A percentile compares a stretch with the other conserved stretches of the same genome.
Evolutionary conservation across 2,113 vertebrate genomes (phyloP).

Genomic region (Apus apus): DNA sequence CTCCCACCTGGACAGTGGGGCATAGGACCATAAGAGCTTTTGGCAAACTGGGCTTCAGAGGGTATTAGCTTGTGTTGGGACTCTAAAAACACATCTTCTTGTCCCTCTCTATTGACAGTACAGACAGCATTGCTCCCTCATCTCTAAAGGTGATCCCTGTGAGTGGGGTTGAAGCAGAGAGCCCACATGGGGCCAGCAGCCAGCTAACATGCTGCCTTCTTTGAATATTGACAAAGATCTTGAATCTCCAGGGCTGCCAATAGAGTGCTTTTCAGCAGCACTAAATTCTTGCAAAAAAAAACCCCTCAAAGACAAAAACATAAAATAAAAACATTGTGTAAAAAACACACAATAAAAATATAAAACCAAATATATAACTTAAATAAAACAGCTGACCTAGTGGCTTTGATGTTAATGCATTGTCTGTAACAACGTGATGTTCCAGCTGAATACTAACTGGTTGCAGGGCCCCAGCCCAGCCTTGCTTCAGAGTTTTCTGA

Average conservation of each 20-base stretch:
- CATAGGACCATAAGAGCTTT: neutral
- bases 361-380: conserved; percentile 60
- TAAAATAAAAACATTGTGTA: conserved; percentile 52
- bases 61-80: neutral
- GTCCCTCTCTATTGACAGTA: neutral
- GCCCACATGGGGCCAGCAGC: neutral
- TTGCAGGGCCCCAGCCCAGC: neutral
- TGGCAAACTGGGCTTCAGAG: neutral
- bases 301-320: neutral
- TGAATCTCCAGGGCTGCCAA: neutral
- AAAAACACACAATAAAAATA: conserved; percentile 53
- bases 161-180: neutral
- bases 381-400: conserved; percentile 58
- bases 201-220: neutral
- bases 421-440: neutral
- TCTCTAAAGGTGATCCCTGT: neutral
- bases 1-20: neutral
- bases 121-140: neutral
- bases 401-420: conserved; percentile 52
- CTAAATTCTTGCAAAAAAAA: conserved; percentile 46
- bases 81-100: neutral
- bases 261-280: conserved; percentile 23
- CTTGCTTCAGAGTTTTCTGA: conserved; percentile 12
- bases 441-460: conserved; percentile 39
- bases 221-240: neutral